A percentile compares a stretch with the other conserved stretches of the same genome.
phyloP scores from a whole-genome alignment of 2,113 vertebrate species.

The Neogale vison region DNA sequence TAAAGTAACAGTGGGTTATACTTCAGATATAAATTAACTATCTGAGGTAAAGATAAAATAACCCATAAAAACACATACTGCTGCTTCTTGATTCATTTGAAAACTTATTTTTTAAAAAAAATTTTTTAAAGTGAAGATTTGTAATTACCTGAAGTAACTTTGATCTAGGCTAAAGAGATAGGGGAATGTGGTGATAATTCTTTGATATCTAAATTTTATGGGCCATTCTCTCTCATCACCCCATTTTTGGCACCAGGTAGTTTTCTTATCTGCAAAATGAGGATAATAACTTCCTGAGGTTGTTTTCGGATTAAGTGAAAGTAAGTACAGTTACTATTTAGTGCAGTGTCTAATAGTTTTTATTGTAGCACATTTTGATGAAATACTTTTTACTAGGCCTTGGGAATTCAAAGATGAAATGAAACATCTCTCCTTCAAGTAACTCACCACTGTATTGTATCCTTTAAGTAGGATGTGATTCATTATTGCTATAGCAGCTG shows the following conservation, averaged over 20 bases:
- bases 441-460: not conserved
- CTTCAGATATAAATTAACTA: not conserved
- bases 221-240: not conserved
- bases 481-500: not conserved
- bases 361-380: not conserved
- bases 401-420: constrained; percentile 13
- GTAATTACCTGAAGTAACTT: not conserved
- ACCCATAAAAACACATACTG: not conserved
- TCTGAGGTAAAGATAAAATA: not conserved
- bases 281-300: not conserved
- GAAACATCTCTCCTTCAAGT: not conserved
- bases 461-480: not conserved
- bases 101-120: not conserved
- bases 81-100: not conserved
- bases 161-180: not conserved
- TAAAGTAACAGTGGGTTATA: not conserved
- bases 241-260: not conserved
- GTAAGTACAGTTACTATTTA: not conserved
- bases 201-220: not conserved
- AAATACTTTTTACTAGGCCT: not conserved
- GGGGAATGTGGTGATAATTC: not conserved
- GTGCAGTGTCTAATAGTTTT: not conserved
- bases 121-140: not conserved
- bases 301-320: not conserved
- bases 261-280: constrained; percentile 22